Base-by-base conservation (phyloP, 1,140 invertebrate species). In the Amyelois transitella region DNA sequence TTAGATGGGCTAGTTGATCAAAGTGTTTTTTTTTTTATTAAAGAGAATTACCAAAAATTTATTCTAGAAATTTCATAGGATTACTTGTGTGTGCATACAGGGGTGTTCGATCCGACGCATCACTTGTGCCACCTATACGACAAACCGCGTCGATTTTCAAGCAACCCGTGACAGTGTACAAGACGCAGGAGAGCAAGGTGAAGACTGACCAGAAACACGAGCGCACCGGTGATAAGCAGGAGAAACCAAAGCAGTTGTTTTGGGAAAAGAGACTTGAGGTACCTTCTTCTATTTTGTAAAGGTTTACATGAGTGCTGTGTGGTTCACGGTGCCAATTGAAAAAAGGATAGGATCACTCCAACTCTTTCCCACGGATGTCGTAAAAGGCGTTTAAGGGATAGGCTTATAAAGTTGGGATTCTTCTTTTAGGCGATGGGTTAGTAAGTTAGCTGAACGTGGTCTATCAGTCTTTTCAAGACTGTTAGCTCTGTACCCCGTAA, bases 121-220 rank as follows among this genome's bases (percentile, higher is more conserved):
- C 96, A 18, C 82, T 99, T 18, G 94, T 97, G 24, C 95, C 98
- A 51, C 98, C 98, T 17, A 99, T 99, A 53, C 91, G 98, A 56
- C 98, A 99, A 89, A 99, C 98, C 6, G 97, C 97, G 1, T 99
- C 97, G 1, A 99, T 99, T 77, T 99, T 99, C 75, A 99, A 99
- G 79, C 98, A 99, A 79, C 98, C 98, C 14, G 98, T 99, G 0
- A 99, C 97, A 4, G 94, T 99, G 17, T 93, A 96, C 61, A 96
- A 96, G 87, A 96, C 93, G 61, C 94, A 96, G 88, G 95, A 96
- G 67, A 94, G 93, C 61, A 96, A 95, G 90, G 94, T 96, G 0
- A 97, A 97, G 82, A 91, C 92, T 24, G 97, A 98, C 72, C 91
- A 96, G 49, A 98, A 98, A 83, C 95, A 96, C 89, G 32, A 38